Evolutionary conservation across 2,888 invertebrate genomes (phyloP).

Genomic region (Troides oblongomaculatus): DNA sequence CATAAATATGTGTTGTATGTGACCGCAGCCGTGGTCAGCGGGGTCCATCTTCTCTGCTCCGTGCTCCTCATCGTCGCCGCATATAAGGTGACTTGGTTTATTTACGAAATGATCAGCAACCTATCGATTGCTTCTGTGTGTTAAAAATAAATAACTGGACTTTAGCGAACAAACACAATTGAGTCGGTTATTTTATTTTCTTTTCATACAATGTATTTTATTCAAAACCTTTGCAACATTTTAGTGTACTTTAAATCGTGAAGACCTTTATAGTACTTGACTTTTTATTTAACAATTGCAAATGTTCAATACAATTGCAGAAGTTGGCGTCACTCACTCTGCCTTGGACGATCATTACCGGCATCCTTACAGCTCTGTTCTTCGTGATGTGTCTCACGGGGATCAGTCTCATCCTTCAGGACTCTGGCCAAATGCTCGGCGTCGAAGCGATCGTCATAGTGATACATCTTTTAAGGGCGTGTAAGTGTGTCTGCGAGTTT

Average conservation of each 20-base stretch:
- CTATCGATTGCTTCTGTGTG: too few species aligned
- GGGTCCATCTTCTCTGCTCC: conserved; percentile 58
- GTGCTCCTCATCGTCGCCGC: conserved; percentile 63
- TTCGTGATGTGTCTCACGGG: conserved; percentile 67
- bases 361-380: conserved; percentile 65
- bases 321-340: conserved; percentile 64
- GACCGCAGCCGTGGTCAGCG: conserved; percentile 58
- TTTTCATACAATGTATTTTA: too few species aligned
- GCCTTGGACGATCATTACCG: conserved; percentile 74
- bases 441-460: conserved; percentile 57
- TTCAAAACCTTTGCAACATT: too few species aligned
- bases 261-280: too few species aligned
- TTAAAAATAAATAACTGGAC: too few species aligned
- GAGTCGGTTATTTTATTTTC: too few species aligned
- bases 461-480: conserved; percentile 57
- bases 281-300: too few species aligned
- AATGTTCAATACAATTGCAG: conserved; percentile 42
- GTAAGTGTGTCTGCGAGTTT: conserved; percentile 45
- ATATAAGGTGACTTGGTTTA: conserved; percentile 47
- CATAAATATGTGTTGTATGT: conserved; percentile 55
- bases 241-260: too few species aligned
- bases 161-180: too few species aligned
- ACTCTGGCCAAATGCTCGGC: conserved; percentile 56
- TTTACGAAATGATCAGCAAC: too few species aligned
- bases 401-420: conserved; percentile 68